These are phyloP conservation scores for Penaeus japonicus DNA, from an alignment of 1,140 invertebrate species.

Conservation along the genomic window DNA sequence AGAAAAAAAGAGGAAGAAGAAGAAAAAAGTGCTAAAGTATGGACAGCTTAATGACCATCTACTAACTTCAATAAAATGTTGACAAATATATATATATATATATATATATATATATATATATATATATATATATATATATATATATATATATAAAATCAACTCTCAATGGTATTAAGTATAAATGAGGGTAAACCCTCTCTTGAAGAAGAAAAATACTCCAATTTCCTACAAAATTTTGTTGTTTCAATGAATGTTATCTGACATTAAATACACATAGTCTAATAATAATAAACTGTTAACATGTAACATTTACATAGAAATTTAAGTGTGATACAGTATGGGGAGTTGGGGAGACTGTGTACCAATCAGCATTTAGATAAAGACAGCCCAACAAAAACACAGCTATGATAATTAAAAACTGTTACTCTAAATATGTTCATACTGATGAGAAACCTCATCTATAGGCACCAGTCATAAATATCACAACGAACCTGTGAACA, in stretches of 20 bases:
- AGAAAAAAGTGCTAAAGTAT: neutral
- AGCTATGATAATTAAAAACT: slow-evolving; percentile 21
- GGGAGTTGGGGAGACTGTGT: too few species aligned
- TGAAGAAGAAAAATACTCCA: neutral
- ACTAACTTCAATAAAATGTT: neutral
- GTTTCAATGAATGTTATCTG: neutral
- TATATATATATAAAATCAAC: too few species aligned
- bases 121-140: too few species aligned
- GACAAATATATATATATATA: too few species aligned
- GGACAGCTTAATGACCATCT: neutral
- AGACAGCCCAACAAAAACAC: slow-evolving; percentile 10
- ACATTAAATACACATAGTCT: slow-evolving; percentile 1
- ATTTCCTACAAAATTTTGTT: neutral
- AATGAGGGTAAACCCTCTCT: too few species aligned
- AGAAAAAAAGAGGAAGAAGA: too few species aligned
- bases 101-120: too few species aligned
- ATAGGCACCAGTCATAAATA: slow-evolving; percentile 37
- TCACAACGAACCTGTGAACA: slow-evolving; percentile 45
- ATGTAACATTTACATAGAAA: neutral
- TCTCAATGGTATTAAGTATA: neutral
- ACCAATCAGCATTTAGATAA: neutral
- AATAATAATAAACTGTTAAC: neutral
- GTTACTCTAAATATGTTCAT: neutral
- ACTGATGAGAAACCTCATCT: slow-evolving; percentile 7
- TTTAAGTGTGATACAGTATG: too few species aligned